phyloP scores from a whole-genome alignment of 2,113 vertebrate species.

The Odocoileus hemionus region DNA sequence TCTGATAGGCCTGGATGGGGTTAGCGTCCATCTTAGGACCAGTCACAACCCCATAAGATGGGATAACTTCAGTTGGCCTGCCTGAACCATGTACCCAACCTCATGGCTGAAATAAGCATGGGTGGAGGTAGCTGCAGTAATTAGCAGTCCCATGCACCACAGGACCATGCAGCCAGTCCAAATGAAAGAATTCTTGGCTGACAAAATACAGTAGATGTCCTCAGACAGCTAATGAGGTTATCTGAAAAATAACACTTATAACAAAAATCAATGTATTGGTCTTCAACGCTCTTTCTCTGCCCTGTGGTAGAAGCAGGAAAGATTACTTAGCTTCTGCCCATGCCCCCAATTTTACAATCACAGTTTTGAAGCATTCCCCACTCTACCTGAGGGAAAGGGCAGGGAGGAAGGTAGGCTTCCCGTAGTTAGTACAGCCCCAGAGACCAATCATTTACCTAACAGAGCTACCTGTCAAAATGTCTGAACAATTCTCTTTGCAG shows the following conservation, averaged over 20 bases:
- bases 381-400: neutral
- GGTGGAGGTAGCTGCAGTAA: neutral
- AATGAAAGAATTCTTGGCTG: neutral
- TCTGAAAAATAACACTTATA: neutral
- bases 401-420: neutral
- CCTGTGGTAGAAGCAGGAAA: neutral
- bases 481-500: neutral
- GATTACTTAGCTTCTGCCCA: neutral
- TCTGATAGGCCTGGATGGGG: neutral
- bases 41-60: rapidly evolving
- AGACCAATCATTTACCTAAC: neutral
- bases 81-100: neutral
- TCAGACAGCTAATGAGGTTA: neutral
- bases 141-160: neutral
- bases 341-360: neutral
- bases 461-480: neutral
- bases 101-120: neutral
- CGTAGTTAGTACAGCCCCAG: rapidly evolving
- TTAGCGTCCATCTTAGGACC: neutral
- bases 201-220: neutral
- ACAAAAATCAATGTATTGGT: neutral
- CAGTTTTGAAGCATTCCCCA: neutral
- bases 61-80: neutral
- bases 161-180: neutral
- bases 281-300: neutral